Base-by-base conservation (phyloP, 2,888 invertebrate species). In the Epinotia demarniana region DNA sequence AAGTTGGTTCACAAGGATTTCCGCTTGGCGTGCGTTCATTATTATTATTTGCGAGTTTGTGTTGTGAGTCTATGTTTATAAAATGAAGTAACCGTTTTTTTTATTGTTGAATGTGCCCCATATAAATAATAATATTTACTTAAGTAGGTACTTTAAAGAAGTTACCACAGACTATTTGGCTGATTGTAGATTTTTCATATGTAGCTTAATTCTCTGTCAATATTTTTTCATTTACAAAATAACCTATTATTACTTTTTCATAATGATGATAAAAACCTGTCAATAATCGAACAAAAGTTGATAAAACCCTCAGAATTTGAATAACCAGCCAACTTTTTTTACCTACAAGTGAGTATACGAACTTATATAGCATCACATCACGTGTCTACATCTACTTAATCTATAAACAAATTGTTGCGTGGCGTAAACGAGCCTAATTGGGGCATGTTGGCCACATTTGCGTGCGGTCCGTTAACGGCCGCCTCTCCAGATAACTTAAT, bases 401-500 rank as follows among this genome's bases (percentile, higher is more conserved):
- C 33, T 57, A 46, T 70, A 76, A 76, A 73, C 76, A 75, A 77
- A 75, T 43, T 55, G 70, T 43, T 68, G 75, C 71, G 72, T 70
- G 67, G 62, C 66, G 73, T 27, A 77, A 78, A 77, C 69, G 71
- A 62, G 72, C 72, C 75, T 76, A 71, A 74, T 74, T 74, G 63
- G 69, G 68, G 71, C 71, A 73, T 72, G 72, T 77, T 69, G 74
- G 73, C 75, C 72, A 78, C 75, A 78, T 80, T 80, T 77, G 80
- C 80, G 77, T 75, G 74, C 39, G 77, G 49, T 69, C 72, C 76
- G 77, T 86, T 86, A 87, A 85, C 77, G 76, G 76, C 78, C 79
- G 77, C 78, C 79, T 81, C 79, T 79, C 79, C 78, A 80, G 81
- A 81, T 82, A 83, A 82, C 82, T 58, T 87, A 86, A 87, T 87